Evolutionary conservation across 2,888 invertebrate species (phyloP), one percentile per base, ranked within the genome.

Genomic region (Iselma pallidipennis): DNA sequence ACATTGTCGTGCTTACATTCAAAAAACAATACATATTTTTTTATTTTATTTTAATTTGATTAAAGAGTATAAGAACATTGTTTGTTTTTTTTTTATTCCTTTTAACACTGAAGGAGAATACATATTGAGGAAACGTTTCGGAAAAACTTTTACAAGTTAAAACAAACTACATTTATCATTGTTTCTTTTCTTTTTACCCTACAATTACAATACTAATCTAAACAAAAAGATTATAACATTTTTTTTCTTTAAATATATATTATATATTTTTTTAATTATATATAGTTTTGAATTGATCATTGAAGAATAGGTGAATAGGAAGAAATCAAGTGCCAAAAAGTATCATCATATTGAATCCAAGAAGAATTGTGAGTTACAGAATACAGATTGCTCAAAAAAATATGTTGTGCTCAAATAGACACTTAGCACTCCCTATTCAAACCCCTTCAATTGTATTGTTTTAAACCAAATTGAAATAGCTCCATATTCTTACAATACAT

Each of bases 41-140:
- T 53, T 49, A 14, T 49, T 51, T 48, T 57, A 55, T 55, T 55
- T 51, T 48, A 59, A 55, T 55, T 55, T 58, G 51, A 48, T 58
- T 57, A 55, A 42, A 53, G 55, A 58, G 55, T 48, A 58, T 50
- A 54, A 58, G 56, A 65, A 65, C 57, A 60, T 55, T 64, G n/a
- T n/a, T n/a, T n/a, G n/a, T n/a, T n/a, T 55, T 28, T 55, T 57
- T 16, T 16, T 16, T 45, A 45, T 19, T 21, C 3, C 4, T 45
- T 45, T 9, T 21, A 65, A 61, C 59, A 62, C 49, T 62, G 55
- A 62, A 61, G 45, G 55, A 21, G 45, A 50, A 62, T 58, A 62
- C 54, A 51, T 54, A 55, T 55, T 62, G 21, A 45, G 45, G 21
- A 45, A 45, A 45, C 12, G 10, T 4, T 45, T 21, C 4, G 2